Conservation (phyloP, 2,888 invertebrate genomes). For the Meandrusa payeni region DNA sequence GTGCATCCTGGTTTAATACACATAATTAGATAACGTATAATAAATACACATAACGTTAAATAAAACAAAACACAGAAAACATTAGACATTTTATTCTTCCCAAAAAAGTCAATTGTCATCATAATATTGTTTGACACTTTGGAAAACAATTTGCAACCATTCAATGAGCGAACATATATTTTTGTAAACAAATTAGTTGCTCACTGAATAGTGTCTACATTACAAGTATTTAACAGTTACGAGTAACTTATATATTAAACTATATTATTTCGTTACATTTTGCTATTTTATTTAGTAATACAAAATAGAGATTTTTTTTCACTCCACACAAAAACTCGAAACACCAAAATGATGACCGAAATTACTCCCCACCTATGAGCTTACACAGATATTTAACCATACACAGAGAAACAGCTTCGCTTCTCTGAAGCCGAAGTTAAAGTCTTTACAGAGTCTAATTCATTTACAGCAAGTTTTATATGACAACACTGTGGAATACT, state of each 20-base stretch:
- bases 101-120: conserved; percentile 8
- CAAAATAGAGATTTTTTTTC: conserved; percentile 53
- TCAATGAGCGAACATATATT: conserved; percentile 41
- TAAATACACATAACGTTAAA: too few relatives aligned
- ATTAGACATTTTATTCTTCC: conserved; percentile 16
- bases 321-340: conserved; percentile 41
- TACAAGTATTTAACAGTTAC: conserved; percentile 49
- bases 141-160: conserved; percentile 57
- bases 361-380: too few relatives aligned
- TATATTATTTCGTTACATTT: conserved; percentile 49
- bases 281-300: conserved; percentile 33
- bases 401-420: too few relatives aligned
- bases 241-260: conserved; percentile 33
- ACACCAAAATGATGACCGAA: too few relatives aligned
- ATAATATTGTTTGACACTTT: conserved; percentile 46
- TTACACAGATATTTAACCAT: too few relatives aligned
- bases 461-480: too few relatives aligned
- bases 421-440: too few relatives aligned
- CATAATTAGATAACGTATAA: too few relatives aligned
- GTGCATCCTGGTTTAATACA: too few relatives aligned
- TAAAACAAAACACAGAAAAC: conserved; percentile 12
- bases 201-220: conserved; percentile 43
- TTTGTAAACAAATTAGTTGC: conserved; percentile 27
- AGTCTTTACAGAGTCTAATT: too few relatives aligned
- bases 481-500: too few relatives aligned